Conservation (phyloP, 2,797 vertebrate genomes). For the Muscicapa striata region DNA sequence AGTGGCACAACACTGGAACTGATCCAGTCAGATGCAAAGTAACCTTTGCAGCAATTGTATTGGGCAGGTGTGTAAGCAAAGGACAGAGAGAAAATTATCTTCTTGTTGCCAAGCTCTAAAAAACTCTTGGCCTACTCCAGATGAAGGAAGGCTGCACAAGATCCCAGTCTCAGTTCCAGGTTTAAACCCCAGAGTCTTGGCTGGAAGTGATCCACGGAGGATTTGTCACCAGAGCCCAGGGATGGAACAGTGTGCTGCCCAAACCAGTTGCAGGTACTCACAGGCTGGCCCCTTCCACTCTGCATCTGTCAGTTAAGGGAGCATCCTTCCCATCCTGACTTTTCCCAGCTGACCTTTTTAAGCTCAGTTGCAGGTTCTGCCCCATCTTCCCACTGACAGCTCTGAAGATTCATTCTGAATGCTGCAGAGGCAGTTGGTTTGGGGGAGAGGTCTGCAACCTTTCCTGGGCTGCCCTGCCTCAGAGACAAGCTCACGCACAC, state of each 20-base stretch:
- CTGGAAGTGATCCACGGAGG: background rate
- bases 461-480: background rate
- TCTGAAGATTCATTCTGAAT: slow-evolving; percentile 21
- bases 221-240: background rate
- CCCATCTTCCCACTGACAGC: slow-evolving; percentile 1
- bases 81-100: background rate
- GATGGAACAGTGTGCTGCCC: background rate
- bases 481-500: background rate
- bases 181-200: background rate
- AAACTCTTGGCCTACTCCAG: background rate
- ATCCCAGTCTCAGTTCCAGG: background rate
- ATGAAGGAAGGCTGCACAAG: background rate
- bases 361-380: background rate
- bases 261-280: background rate
- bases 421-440: background rate
- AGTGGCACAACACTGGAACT: background rate
- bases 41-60: background rate
- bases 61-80: background rate
- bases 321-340: slow-evolving; percentile 28
- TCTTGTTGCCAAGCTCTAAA: background rate
- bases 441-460: slow-evolving; percentile 17
- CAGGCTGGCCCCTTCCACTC: background rate
- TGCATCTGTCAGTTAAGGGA: background rate
- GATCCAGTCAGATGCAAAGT: background rate
- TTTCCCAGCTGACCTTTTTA: slow-evolving; percentile 59